Percentiles rank a stretch among this genome's conserved stretches.
These are phyloP conservation scores for Acipenser transmontanus DNA, from an alignment of 2,797 vertebrate genomes.

Conservation along the genomic window DNA sequence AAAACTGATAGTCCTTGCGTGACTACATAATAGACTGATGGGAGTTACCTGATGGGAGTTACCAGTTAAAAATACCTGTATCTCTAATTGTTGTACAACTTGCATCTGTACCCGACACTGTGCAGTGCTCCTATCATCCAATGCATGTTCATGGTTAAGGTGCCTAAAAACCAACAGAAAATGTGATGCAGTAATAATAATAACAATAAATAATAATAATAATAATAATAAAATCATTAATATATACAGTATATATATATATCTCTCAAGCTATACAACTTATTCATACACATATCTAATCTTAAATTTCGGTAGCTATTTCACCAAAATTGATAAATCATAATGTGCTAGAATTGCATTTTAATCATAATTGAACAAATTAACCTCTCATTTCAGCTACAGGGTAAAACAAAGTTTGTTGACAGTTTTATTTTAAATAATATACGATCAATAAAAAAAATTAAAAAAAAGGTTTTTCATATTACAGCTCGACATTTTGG, in stretches of 20 bases:
- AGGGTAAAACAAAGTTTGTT: no score
- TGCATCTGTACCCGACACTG: slow-evolving; percentile 98
- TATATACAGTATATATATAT: not conserved
- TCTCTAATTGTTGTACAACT: slow-evolving; percentile 96
- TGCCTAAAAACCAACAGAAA: slow-evolving; percentile 61
- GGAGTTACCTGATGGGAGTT: not conserved
- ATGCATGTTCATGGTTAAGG: slow-evolving; percentile 95
- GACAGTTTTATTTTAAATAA: no score
- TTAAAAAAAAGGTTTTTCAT: no score
- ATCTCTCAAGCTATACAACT: no score
- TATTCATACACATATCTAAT: no score
- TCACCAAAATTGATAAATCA: no score
- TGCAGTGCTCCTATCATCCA: slow-evolving; percentile 95
- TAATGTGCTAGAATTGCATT: no score
- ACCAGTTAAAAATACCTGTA: slow-evolving; percentile 81
- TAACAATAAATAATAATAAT: not conserved
- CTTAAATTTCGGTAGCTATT: no score
- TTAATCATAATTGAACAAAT: no score
- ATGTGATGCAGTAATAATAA: not conserved
- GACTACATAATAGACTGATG: slow-evolving; percentile 2
- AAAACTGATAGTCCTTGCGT: not conserved
- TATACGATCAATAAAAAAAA: no score
- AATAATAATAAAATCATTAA: not conserved
- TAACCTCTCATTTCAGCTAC: no score
- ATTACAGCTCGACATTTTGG: no score